Conservation (phyloP, 1,140 invertebrate genomes). For the Penaeus japonicus region DNA sequence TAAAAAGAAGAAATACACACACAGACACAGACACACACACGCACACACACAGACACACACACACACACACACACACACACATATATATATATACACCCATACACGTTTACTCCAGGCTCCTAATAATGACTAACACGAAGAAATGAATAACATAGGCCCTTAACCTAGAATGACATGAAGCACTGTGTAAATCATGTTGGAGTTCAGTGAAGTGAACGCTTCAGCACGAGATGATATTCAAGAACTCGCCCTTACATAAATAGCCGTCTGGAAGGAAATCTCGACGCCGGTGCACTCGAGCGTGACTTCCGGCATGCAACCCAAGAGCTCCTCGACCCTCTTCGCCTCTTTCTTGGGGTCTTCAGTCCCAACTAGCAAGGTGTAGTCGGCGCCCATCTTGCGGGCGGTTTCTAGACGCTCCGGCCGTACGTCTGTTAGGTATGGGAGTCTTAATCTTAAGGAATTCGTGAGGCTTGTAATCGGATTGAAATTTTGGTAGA, state of each 20-base stretch:
- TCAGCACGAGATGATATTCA: too few relatives aligned
- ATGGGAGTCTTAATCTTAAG: too few relatives aligned
- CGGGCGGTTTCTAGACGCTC: conserved; percentile 82
- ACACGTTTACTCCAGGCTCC: too few relatives aligned
- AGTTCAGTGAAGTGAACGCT: too few relatives aligned
- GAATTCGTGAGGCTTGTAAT: too few relatives aligned
- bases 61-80: background rate
- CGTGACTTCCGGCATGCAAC: conserved; percentile 76
- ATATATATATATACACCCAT: background rate
- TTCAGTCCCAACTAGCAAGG: conserved; percentile 69
- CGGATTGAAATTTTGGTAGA: too few relatives aligned
- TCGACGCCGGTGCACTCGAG: conserved; percentile 90
- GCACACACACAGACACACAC: background rate
- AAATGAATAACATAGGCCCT: too few relatives aligned
- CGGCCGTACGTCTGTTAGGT: conserved; percentile 76
- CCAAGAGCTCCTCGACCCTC: conserved; percentile 73
- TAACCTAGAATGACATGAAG: too few relatives aligned
- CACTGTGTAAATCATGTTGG: too few relatives aligned
- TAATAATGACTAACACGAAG: too few relatives aligned
- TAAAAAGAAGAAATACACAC: too few relatives aligned
- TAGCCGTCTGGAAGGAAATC: conserved; percentile 76
- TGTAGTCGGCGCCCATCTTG: conserved; percentile 80
- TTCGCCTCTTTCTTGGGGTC: conserved; percentile 68
- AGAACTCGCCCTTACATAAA: conserved; percentile 71
- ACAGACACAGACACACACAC: background rate